phyloP scores from a whole-genome alignment of 2,888 invertebrate genomes.

The Junonia oenone region DNA sequence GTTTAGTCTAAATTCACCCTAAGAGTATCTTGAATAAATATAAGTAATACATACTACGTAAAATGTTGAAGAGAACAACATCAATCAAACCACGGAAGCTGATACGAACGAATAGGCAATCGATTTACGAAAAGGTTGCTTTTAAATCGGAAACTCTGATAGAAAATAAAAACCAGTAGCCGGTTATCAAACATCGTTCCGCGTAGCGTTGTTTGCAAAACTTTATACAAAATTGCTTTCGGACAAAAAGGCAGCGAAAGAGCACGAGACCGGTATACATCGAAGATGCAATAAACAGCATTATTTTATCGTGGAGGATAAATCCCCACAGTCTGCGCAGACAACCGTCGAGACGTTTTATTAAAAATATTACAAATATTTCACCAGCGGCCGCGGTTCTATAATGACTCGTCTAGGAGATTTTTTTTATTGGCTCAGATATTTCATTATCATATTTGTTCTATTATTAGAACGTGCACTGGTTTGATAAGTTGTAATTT shows the following conservation, averaged over 20 bases:
- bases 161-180: constrained; percentile 10
- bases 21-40: too few relatives aligned
- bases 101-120: constrained; percentile 6
- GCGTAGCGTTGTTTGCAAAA: constrained; percentile 11
- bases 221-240: constrained; percentile 17
- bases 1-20: too few relatives aligned
- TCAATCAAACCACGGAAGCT: constrained; percentile 1
- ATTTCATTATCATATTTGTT: neutral
- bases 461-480: too few relatives aligned
- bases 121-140: constrained; percentile 7
- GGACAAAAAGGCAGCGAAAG: constrained; percentile 13
- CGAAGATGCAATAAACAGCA: constrained; percentile 37
- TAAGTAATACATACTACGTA: too few relatives aligned
- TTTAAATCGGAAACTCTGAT: neutral
- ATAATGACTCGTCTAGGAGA: neutral
- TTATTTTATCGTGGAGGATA: constrained; percentile 39
- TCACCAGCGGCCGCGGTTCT: neutral
- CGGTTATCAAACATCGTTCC: constrained; percentile 11
- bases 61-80: constrained; percentile 1
- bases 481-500: neutral
- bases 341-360: constrained; percentile 10
- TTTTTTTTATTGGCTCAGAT: neutral
- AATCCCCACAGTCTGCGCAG: constrained; percentile 25
- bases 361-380: constrained; percentile 14
- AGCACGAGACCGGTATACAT: constrained; percentile 27